These are phyloP conservation scores for Enteromius afrohamiltoni DNA, from an alignment of 2,797 vertebrate species.

Conservation along the genomic window DNA sequence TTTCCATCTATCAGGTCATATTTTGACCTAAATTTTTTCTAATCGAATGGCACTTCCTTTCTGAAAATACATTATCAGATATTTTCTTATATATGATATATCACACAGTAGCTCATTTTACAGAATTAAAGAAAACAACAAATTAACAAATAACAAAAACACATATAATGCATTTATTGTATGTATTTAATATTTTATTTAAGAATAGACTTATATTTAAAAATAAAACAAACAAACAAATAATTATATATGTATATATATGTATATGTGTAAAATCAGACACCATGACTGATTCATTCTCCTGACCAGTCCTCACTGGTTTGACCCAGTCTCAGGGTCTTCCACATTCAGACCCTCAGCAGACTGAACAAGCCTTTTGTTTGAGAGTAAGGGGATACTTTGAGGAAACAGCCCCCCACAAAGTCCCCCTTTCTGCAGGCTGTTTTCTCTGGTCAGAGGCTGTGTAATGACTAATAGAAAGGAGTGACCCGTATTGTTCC, in stretches of 20 bases:
- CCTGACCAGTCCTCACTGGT: slow-evolving; percentile 26
- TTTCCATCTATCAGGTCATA: slow-evolving; percentile 35
- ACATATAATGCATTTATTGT: too few species aligned
- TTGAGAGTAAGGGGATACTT: slow-evolving; percentile 63
- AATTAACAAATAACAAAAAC: too few species aligned
- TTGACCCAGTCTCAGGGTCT: slow-evolving; percentile 28
- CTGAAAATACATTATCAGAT: neutral
- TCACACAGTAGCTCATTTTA: neutral
- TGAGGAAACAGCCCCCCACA: slow-evolving; percentile 62
- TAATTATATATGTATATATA: neutral
- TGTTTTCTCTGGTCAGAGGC: slow-evolving; percentile 51
- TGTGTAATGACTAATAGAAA: slow-evolving; percentile 60
- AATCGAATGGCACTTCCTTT: slow-evolving; percentile 24
- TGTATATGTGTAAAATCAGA: neutral
- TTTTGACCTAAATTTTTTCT: slow-evolving; percentile 50
- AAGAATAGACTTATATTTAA: neutral
- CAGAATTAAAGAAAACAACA: too few species aligned
- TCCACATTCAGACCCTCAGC: slow-evolving; percentile 43
- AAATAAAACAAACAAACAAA: neutral
- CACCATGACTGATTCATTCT: slow-evolving; percentile 1
- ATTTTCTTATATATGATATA: neutral
- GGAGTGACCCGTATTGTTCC: slow-evolving; percentile 36
- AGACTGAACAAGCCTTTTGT: slow-evolving; percentile 61
- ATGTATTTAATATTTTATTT: too few species aligned
- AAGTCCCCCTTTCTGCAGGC: slow-evolving; percentile 63